Conservation (phyloP, 2,113 vertebrate species). For the Lagopus muta region DNA sequence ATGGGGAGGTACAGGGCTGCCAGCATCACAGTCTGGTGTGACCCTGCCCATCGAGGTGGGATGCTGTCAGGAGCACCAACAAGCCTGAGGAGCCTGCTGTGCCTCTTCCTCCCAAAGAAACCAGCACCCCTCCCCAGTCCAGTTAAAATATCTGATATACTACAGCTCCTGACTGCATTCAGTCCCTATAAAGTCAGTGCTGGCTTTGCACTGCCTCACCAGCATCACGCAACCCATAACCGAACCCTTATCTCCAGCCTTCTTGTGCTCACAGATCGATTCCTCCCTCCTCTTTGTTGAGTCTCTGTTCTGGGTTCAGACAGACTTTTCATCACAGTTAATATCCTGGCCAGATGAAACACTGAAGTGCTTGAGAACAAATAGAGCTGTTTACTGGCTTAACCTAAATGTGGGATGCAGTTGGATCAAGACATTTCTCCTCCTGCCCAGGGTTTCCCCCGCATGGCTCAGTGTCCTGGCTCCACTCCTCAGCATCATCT, state of each 20-base stretch:
- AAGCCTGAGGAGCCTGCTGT: background rate
- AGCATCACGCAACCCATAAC: slow-evolving; percentile 54
- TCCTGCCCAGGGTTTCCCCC: background rate
- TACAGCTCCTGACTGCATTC: slow-evolving; percentile 8
- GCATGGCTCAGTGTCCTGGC: background rate
- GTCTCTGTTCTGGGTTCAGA: slow-evolving; percentile 12
- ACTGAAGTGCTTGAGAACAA: slow-evolving; percentile 46
- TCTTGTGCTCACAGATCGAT: slow-evolving; percentile 8
- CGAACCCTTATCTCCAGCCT: slow-evolving; percentile 56
- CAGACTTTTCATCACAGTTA: slow-evolving; percentile 55
- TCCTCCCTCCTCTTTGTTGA: slow-evolving; percentile 8
- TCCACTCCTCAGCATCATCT: background rate
- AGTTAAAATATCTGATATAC: slow-evolving; percentile 30
- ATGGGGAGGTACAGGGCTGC: background rate
- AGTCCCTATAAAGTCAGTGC: background rate
- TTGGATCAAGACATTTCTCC: slow-evolving; percentile 48
- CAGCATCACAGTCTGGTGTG: background rate
- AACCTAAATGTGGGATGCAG: slow-evolving; percentile 44
- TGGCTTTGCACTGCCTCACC: background rate
- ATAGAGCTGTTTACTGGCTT: slow-evolving; percentile 46
- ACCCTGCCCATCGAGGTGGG: background rate
- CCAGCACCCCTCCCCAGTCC: background rate
- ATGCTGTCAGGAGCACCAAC: background rate
- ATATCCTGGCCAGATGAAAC: slow-evolving; percentile 50
- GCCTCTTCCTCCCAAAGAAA: background rate